Conservation (phyloP, 1,140 invertebrate genomes). For the Drosophila busckii region DNA sequence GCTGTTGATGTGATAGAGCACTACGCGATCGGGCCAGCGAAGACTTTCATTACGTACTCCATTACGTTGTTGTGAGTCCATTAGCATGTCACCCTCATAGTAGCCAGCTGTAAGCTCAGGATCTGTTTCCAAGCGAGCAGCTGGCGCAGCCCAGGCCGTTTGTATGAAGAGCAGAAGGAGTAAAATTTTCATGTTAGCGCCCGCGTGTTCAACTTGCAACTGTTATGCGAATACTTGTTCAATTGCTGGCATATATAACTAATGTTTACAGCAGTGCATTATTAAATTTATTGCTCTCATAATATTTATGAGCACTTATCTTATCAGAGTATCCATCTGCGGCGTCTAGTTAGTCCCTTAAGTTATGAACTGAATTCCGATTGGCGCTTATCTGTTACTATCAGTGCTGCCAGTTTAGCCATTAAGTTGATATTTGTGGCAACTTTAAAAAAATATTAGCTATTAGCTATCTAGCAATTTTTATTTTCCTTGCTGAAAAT, state of each 20-base stretch:
- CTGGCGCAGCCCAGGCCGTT: conserved; percentile 27
- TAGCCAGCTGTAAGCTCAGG: conserved; percentile 60
- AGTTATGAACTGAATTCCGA: too few species aligned
- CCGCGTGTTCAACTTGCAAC: not conserved
- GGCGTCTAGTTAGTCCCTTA: too few species aligned
- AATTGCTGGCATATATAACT: too few species aligned
- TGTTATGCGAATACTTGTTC: not conserved
- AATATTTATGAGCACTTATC: too few species aligned
- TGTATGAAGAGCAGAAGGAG: not conserved
- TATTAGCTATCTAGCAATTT: too few species aligned
- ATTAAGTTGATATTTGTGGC: too few species aligned
- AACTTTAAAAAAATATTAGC: too few species aligned
- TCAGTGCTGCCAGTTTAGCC: too few species aligned
- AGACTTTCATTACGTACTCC: conserved; percentile 81
- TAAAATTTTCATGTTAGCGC: conserved; percentile 16
- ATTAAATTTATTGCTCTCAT: too few species aligned
- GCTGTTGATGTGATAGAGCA: conserved; percentile 82
- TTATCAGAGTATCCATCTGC: too few species aligned
- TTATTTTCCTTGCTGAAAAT: too few species aligned
- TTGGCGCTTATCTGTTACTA: too few species aligned
- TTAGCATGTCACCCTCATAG: conserved; percentile 57
- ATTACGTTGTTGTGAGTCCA: conserved; percentile 68
- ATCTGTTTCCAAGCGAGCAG: conserved; percentile 40
- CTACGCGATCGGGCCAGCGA: conserved; percentile 83
- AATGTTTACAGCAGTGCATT: not conserved